Conservation (phyloP, 2,113 vertebrate genomes). For the Cryptoleucopteryx plumbea region DNA sequence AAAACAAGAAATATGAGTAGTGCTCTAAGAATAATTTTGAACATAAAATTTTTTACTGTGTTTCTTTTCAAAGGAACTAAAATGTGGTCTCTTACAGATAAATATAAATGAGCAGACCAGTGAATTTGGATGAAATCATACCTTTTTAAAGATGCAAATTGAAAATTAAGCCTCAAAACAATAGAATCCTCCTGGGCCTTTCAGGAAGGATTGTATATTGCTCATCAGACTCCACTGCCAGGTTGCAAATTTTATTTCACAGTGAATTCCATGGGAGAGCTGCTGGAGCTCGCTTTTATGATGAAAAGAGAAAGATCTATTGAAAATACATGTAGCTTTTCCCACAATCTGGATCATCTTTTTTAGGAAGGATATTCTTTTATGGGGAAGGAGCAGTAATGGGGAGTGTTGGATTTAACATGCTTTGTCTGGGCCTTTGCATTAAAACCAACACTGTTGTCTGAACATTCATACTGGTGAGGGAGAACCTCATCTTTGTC, state of each 20-base stretch:
- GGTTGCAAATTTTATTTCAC: neutral
- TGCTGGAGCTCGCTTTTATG: conserved; percentile 4
- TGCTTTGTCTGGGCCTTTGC: neutral
- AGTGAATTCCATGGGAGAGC: conserved; percentile 36
- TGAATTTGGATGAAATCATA: conserved; percentile 63
- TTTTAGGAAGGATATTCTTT: neutral
- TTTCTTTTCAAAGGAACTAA: conserved; percentile 27
- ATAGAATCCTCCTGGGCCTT: conserved; percentile 21
- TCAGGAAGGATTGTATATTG: conserved; percentile 10
- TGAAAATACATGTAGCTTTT: neutral
- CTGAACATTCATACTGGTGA: neutral
- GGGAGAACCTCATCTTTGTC: neutral
- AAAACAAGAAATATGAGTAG: neutral
- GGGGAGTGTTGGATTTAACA: neutral
- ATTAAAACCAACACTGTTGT: neutral
- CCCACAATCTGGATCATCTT: neutral
- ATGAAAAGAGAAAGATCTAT: conserved; percentile 26
- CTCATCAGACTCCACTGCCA: neutral
- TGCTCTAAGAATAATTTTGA: conserved; percentile 5
- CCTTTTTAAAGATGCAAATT: conserved; percentile 70
- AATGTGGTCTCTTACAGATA: conserved; percentile 66
- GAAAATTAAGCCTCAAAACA: conserved; percentile 66
- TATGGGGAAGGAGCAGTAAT: neutral
- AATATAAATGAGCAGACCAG: conserved; percentile 52
- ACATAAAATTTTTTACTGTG: neutral